phyloP scores from a whole-genome alignment of 2,888 invertebrate species.

The Apodemia mormo region DNA sequence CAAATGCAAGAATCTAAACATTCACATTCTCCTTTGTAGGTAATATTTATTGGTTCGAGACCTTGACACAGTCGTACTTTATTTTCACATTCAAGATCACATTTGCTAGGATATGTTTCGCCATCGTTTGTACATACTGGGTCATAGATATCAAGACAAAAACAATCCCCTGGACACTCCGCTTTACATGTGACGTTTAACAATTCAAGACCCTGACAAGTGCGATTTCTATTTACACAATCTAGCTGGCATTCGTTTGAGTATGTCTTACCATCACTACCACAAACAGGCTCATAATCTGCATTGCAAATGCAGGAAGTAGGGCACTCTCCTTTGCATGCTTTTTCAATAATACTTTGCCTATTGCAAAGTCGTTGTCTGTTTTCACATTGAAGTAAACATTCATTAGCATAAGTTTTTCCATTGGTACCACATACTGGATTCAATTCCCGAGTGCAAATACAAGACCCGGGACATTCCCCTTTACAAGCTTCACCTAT shows the following conservation, averaged over 20 bases:
- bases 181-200: not conserved
- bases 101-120: conserved; percentile 30
- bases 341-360: conserved; percentile 13
- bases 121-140: conserved; percentile 46
- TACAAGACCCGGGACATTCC: conserved; percentile 32
- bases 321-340: conserved; percentile 29
- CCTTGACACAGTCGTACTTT: conserved; percentile 4
- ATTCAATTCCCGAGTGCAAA: conserved; percentile 24
- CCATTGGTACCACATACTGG: conserved; percentile 45
- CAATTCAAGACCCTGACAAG: not conserved
- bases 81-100: conserved; percentile 33
- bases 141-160: conserved; percentile 26
- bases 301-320: conserved; percentile 9
- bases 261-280: conserved; percentile 43
- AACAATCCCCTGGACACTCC: conserved; percentile 27
- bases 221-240: not conserved
- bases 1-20: conserved; percentile 28
- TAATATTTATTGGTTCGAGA: not conserved
- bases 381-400: conserved; percentile 39
- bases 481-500: conserved; percentile 26
- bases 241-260: not conserved
- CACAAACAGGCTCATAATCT: conserved; percentile 41
- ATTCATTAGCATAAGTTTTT: conserved; percentile 42
- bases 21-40: conserved; percentile 16
- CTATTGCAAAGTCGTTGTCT: conserved; percentile 28